phyloP scores from a whole-genome alignment of 2,113 vertebrate species.

The Sisor rabdophorus region DNA sequence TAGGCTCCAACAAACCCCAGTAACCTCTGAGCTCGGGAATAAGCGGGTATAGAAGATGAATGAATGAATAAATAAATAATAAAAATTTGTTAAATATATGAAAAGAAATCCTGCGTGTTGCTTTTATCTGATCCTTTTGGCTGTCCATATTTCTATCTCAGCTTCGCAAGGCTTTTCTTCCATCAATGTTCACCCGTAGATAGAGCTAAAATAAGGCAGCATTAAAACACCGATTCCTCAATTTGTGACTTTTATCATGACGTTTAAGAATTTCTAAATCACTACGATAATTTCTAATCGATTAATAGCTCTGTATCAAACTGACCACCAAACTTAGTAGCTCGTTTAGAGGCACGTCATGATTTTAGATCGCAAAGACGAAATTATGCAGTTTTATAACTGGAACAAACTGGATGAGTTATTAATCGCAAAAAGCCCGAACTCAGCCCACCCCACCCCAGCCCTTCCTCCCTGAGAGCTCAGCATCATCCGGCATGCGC shows the following conservation, averaged over 20 bases:
- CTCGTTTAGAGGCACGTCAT: neutral
- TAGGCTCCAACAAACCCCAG: too few relatives aligned
- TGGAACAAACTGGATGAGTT: too few relatives aligned
- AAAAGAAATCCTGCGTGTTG: too few relatives aligned
- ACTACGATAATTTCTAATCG: neutral
- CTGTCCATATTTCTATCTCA: neutral
- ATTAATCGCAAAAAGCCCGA: too few relatives aligned
- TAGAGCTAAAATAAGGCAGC: neutral
- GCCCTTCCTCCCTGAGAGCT: neutral
- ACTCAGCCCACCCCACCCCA: neutral
- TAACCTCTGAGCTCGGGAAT: too few relatives aligned
- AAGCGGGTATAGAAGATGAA: too few relatives aligned
- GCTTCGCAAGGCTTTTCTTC: neutral
- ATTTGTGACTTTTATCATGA: neutral
- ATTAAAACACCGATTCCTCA: too few relatives aligned
- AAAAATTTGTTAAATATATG: too few relatives aligned
- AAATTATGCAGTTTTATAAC: neutral
- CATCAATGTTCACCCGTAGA: too few relatives aligned
- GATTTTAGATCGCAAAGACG: neutral
- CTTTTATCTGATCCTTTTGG: neutral
- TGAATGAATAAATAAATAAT: too few relatives aligned
- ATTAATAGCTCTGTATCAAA: neutral
- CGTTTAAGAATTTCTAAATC: neutral
- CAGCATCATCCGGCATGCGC: neutral
- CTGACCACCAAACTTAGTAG: neutral